These are phyloP conservation scores for Myiotriccus ornatus DNA, from an alignment of 2,797 vertebrate genomes.

Conservation along the genomic window DNA sequence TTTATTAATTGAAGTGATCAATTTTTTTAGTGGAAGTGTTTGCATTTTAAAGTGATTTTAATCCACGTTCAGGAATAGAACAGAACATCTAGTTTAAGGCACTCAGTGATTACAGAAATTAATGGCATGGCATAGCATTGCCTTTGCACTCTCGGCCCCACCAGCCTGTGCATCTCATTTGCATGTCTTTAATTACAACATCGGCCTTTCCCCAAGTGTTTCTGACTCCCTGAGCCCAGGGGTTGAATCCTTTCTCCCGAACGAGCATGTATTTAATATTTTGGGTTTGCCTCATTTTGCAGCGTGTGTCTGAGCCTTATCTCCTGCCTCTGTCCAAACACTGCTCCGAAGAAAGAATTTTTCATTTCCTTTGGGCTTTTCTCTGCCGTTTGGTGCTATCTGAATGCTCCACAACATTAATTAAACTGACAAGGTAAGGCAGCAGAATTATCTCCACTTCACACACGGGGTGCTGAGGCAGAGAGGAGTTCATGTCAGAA, in stretches of 20 bases:
- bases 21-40: background rate
- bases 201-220: background rate
- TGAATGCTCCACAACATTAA: slow-evolving; percentile 42
- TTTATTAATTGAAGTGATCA: background rate
- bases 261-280: background rate
- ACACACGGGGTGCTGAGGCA: slow-evolving; percentile 19
- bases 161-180: background rate
- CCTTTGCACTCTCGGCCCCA: background rate
- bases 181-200: background rate
- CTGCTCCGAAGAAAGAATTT: slow-evolving; percentile 21
- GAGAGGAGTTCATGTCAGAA: background rate
- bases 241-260: background rate
- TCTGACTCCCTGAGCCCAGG: background rate
- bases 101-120: background rate
- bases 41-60: background rate
- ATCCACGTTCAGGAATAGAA: background rate
- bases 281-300: slow-evolving; percentile 5
- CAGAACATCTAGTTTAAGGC: background rate
- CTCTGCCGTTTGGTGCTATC: slow-evolving; percentile 41
- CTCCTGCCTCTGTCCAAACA: slow-evolving; percentile 47
- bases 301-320: slow-evolving; percentile 31
- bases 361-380: slow-evolving; percentile 64
- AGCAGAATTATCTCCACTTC: slow-evolving; percentile 34
- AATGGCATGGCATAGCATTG: background rate
- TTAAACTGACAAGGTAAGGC: slow-evolving; percentile 53